Evolutionary conservation across 2,113 vertebrate genomes (phyloP).

Genomic region (Oncorhynchus kisutch): DNA sequence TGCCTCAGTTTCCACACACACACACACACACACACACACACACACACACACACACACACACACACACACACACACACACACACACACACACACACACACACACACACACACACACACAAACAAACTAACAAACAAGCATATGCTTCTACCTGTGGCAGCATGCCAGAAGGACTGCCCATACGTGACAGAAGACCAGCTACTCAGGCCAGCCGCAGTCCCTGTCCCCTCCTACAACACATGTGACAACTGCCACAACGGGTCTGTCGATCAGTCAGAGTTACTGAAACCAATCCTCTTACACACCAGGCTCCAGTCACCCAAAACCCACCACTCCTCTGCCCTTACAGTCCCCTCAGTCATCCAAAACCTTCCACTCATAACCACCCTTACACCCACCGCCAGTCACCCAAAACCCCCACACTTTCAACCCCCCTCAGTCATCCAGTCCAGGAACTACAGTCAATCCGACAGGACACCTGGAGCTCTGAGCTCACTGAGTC

Average conservation of each 20-base stretch:
- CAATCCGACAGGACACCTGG: conserved; percentile 28
- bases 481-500: background rate
- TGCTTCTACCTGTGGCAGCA: conserved; percentile 9
- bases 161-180: conserved; percentile 21
- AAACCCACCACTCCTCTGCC: conserved; percentile 7
- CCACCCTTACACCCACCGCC: background rate
- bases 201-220: conserved; percentile 13
- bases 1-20: conserved; percentile 2
- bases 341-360: conserved; percentile 4
- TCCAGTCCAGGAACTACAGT: background rate
- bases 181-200: background rate
- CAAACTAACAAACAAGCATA: background rate
- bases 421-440: background rate
- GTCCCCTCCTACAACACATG: conserved; percentile 23
- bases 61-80: background rate
- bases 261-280: background rate
- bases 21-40: background rate
- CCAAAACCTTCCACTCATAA: conserved; percentile 12
- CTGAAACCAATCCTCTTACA: conserved; percentile 7
- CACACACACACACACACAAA: conserved; percentile 2
- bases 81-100: conserved; percentile 10
- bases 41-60: too few relatives aligned
- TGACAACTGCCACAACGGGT: conserved; percentile 14
- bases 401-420: conserved; percentile 19
- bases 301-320: conserved; percentile 12